A percentile compares a stretch with the other conserved stretches of the same genome.
These are phyloP conservation scores for Amblyraja radiata DNA, from an alignment of 2,797 vertebrate species.

Conservation along the genomic window DNA sequence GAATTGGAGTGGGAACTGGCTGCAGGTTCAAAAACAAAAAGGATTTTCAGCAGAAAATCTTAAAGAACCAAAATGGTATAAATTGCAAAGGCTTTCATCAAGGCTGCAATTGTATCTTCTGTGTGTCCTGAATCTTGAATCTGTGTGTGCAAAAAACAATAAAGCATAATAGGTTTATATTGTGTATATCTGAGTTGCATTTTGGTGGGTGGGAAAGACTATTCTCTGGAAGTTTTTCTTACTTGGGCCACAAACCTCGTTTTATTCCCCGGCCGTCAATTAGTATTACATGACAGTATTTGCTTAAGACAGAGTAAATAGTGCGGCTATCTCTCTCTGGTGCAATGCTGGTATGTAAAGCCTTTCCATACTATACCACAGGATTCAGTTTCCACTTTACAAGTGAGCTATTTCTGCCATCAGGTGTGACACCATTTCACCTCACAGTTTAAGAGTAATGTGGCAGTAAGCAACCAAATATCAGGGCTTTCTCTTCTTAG, in stretches of 20 bases:
- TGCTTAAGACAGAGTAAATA: constrained; percentile 30
- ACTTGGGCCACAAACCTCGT: neutral
- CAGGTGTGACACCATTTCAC: neutral
- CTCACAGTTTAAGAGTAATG: neutral
- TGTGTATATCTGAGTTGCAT: neutral
- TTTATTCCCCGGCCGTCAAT: constrained; percentile 18
- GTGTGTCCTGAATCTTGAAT: neutral
- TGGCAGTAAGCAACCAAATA: neutral
- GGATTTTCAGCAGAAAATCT: neutral
- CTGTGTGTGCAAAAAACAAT: no score
- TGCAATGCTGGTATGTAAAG: neutral
- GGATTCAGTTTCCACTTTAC: neutral
- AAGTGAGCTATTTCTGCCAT: neutral
- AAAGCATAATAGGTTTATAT: neutral
- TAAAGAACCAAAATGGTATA: neutral
- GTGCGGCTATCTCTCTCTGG: constrained; percentile 13
- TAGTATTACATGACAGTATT: constrained; percentile 24
- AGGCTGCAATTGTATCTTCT: neutral
- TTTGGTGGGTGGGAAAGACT: neutral
- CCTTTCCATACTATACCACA: neutral
- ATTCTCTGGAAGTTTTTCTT: neutral
- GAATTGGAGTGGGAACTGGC: neutral
- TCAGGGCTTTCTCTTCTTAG: neutral
- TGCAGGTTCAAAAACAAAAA: neutral
- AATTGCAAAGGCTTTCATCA: neutral